These are phyloP conservation scores for Corythornis madagascariensis DNA, from an alignment of 2,113 vertebrate species.

Conservation along the genomic window DNA sequence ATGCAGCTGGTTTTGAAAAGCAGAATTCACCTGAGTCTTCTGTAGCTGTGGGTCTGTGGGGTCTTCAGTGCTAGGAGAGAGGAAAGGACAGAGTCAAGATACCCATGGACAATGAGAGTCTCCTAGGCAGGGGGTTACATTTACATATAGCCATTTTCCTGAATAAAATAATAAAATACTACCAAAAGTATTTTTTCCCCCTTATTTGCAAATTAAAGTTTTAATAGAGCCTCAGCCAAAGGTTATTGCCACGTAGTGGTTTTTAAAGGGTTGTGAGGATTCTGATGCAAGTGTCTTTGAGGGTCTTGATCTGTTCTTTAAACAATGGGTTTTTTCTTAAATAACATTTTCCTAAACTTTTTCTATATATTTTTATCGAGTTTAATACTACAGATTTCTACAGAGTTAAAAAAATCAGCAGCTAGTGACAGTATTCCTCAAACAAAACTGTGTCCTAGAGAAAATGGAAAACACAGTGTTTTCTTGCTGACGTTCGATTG, in stretches of 20 bases:
- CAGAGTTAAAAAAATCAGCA: not conserved
- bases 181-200: not conserved
- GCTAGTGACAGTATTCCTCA: not conserved
- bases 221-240: not conserved
- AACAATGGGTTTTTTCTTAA: not conserved
- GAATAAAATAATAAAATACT: not conserved
- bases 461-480: not conserved
- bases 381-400: not conserved
- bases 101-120: not conserved
- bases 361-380: not conserved
- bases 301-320: not conserved
- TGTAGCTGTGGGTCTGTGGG: rapidly evolving
- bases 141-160: not conserved
- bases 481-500: not conserved
- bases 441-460: not conserved
- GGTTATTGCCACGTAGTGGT: not conserved
- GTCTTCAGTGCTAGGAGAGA: not conserved
- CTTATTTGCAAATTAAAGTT: not conserved
- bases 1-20: not conserved
- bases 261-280: not conserved
- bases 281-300: not conserved
- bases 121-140: not conserved
- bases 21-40: not conserved
- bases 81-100: not conserved
- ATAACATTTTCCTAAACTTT: not conserved